These are phyloP conservation scores for Temnothorax curvispinosus DNA, from an alignment of 1,140 invertebrate genomes.

Conservation along the genomic window DNA sequence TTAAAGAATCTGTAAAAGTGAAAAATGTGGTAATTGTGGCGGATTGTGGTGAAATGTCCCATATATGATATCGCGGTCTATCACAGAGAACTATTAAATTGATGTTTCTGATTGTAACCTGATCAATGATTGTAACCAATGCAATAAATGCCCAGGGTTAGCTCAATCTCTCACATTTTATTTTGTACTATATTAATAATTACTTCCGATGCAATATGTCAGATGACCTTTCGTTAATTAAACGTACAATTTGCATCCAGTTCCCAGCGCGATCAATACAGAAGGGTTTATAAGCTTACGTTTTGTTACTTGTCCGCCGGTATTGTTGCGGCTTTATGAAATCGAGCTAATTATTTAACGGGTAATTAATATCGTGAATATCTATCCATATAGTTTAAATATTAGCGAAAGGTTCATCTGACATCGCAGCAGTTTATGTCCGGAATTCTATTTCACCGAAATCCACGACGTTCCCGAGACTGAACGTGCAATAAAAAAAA, in stretches of 20 bases:
- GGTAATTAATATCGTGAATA: constrained; percentile 15
- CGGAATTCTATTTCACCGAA: not conserved
- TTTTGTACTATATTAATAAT: constrained; percentile 67
- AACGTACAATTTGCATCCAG: constrained; percentile 19
- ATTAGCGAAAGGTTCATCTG: not conserved
- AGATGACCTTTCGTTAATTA: constrained; percentile 28
- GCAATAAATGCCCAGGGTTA: constrained; percentile 7
- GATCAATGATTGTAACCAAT: constrained; percentile 12
- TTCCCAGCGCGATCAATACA: constrained; percentile 1
- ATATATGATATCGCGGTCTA: not conserved
- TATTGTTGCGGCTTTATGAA: constrained; percentile 18
- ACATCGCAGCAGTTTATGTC: not conserved
- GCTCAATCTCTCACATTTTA: constrained; percentile 40
- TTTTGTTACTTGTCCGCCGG: constrained; percentile 24
- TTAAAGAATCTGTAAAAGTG: not conserved
- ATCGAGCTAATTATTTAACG: constrained; percentile 14
- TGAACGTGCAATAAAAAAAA: not conserved
- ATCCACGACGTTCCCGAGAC: not conserved
- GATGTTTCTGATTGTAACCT: not conserved
- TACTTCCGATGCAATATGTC: constrained; percentile 46
- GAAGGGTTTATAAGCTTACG: not conserved
- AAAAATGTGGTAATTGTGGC: not conserved
- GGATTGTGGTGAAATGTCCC: not conserved
- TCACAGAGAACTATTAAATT: constrained; percentile 4
- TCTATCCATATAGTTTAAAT: not conserved